These are phyloP conservation scores for Epizoanthus ramosus DNA, from an alignment of 92 coral and sea anemone species.

Conservation along the genomic window DNA sequence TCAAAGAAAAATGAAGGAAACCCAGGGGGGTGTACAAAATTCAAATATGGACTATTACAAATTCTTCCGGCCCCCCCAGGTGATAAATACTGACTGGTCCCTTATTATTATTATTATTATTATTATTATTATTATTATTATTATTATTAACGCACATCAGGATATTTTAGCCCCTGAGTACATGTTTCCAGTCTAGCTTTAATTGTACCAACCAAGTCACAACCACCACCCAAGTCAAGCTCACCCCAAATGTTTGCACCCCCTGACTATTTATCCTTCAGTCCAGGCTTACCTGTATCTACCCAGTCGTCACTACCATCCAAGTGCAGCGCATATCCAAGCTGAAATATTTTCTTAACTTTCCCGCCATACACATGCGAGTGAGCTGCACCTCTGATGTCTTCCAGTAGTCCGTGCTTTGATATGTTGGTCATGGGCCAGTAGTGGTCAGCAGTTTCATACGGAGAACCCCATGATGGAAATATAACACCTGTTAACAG, in stretches of 20 bases:
- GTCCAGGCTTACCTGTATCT: conserved; percentile 67
- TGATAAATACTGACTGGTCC: too few species aligned
- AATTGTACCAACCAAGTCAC: conserved; percentile 82
- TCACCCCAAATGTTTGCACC: conserved; percentile 46
- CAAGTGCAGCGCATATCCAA: conserved; percentile 73
- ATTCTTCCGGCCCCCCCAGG: too few species aligned
- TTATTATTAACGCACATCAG: conserved; percentile 62
- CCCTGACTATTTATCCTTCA: background rate
- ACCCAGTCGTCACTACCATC: conserved; percentile 96
- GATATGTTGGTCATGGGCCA: conserved; percentile 93
- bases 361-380: conserved; percentile 69
- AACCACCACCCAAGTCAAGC: conserved; percentile 70
- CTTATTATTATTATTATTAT: too few species aligned
- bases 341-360: conserved; percentile 70
- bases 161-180: conserved; percentile 4
- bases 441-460: conserved; percentile 93
- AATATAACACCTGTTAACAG: conserved; percentile 45
- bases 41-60: too few species aligned
- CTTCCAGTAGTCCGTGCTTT: conserved; percentile 61
- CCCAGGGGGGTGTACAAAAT: too few species aligned
- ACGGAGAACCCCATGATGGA: conserved; percentile 85
- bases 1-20: too few species aligned
- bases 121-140: too few species aligned
- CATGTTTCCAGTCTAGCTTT: background rate
- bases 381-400: conserved; percentile 81